Evolutionary conservation across 2,888 invertebrate genomes (phyloP), one percentile per base, ranked within the genome.

Genomic region (Pandemis heparana): DNA sequence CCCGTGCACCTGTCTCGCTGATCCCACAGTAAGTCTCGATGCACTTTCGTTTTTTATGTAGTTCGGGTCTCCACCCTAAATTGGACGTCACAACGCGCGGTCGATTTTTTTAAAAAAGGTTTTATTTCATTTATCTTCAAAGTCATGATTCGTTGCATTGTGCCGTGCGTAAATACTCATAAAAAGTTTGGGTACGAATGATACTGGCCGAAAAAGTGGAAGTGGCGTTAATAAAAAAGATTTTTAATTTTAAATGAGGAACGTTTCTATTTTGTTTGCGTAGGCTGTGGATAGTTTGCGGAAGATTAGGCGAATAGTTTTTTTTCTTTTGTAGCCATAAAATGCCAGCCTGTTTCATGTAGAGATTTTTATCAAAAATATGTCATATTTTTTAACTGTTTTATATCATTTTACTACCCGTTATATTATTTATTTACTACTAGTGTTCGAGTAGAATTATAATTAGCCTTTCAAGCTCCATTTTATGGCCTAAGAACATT

Each of bases 91-190:
- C 85, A 82, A 82, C 83, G 84, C 80, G 76, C 80, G 83, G 82
- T 80, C 79, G 79, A 80, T 87, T 89, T 89, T 89, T 87, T 82
- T 78, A 65, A 70, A 77, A 68, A 78, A 79, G 75, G 78, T 82
- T 83, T 83, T 87, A 89, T 89, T 87, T 87, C 86, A 89, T 92
- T 90, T 92, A 91, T 92, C 89, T 90, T 81, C 85, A 84, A 82
- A 85, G 89, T 87, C 92, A 90, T 89, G 89, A 90, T 90, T 83
- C 87, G 85, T 81, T 83, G 88, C 88, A 90, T 90, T 91, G 92
- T 92, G 82, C 85, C 83, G 78, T 80, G 83, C 85, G 89, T 88
- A 89, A 90, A 91, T 89, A 88, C 79, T 77, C 79, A 81, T 85
- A 87, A 89, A 87, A 87, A 85, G 81, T 66, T 77, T 74, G 75